These are phyloP conservation scores for Phycodurus eques DNA, from an alignment of 2,113 vertebrate species.

Conservation along the genomic window DNA sequence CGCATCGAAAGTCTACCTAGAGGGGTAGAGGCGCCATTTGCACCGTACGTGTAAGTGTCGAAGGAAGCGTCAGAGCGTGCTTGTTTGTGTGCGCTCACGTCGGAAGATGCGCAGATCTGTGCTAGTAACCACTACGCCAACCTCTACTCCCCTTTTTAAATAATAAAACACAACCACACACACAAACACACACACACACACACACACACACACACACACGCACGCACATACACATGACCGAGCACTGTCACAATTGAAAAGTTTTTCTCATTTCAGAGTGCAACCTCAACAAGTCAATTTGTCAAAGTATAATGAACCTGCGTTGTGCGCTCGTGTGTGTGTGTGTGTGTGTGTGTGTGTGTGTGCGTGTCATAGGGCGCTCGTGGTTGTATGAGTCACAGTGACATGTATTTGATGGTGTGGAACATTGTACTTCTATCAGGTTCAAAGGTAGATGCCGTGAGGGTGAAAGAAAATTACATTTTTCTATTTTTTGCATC, in stretches of 20 bases:
- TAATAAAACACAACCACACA: conserved; percentile 20
- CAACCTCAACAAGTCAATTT: conserved; percentile 63
- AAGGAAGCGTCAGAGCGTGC: not conserved
- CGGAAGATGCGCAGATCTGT: conserved; percentile 18
- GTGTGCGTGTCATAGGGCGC: not conserved
- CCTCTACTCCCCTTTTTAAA: conserved; percentile 18
- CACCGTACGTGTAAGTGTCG: not conserved
- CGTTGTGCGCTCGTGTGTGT: not conserved
- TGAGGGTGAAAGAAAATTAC: conserved; percentile 49
- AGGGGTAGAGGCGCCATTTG: not conserved
- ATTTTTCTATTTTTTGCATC: conserved; percentile 42
- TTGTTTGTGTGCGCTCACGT: conserved; percentile 8
- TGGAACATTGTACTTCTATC: conserved; percentile 60
- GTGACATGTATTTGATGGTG: conserved; percentile 46
- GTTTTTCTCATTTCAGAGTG: conserved; percentile 68
- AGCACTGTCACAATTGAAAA: conserved; percentile 62
- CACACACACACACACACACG: not conserved
- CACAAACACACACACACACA: conserved; percentile 7
- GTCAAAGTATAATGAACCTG: conserved; percentile 55
- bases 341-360: not conserved
- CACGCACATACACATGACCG: conserved; percentile 32
- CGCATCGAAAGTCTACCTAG: not conserved
- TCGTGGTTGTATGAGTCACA: not conserved
- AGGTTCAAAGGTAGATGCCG: conserved; percentile 23
- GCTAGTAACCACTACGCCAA: conserved; percentile 14